Conservation (phyloP, 1,140 invertebrate species). For the Marisa cornuarietis region DNA sequence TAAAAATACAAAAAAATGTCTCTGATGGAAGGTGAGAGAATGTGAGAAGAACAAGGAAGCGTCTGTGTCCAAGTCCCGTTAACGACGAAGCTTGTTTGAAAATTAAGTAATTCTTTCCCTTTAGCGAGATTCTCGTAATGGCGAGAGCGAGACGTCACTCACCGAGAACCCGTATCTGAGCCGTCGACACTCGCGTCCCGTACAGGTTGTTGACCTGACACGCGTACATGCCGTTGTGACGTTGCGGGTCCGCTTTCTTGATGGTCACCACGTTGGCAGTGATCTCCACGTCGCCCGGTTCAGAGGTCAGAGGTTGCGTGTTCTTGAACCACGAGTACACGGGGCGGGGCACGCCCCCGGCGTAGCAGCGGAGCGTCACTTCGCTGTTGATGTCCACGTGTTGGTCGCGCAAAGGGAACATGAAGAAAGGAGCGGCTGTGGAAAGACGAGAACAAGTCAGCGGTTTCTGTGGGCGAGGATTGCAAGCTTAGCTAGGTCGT, state of each 20-base stretch:
- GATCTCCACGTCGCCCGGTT: conserved; percentile 66
- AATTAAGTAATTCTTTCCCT: too few relatives aligned
- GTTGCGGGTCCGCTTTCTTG: conserved; percentile 24
- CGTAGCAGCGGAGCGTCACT: conserved; percentile 93
- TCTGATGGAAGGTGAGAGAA: too few relatives aligned
- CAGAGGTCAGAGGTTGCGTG: conserved; percentile 68
- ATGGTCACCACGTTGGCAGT: conserved; percentile 41
- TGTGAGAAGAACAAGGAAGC: too few relatives aligned
- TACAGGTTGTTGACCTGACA: conserved; percentile 90
- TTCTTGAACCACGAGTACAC: conserved; percentile 91
- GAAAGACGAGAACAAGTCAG: conserved; percentile 14
- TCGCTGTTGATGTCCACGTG: conserved; percentile 85
- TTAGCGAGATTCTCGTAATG: too few relatives aligned
- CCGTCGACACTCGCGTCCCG: conserved; percentile 86
- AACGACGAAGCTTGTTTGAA: too few relatives aligned
- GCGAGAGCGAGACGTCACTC: conserved; percentile 16
- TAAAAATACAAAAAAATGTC: too few relatives aligned
- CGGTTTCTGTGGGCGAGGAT: too few relatives aligned
- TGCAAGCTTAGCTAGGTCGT: too few relatives aligned
- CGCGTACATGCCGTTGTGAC: conserved; percentile 95
- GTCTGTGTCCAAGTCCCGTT: too few relatives aligned
- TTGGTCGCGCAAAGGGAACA: conserved; percentile 86
- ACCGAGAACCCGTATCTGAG: conserved; percentile 80
- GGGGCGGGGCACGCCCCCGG: conserved; percentile 91
- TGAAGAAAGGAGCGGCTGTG: conserved; percentile 88